Conservation (phyloP, 2,888 invertebrate genomes). For the Agrochola circellaris region DNA sequence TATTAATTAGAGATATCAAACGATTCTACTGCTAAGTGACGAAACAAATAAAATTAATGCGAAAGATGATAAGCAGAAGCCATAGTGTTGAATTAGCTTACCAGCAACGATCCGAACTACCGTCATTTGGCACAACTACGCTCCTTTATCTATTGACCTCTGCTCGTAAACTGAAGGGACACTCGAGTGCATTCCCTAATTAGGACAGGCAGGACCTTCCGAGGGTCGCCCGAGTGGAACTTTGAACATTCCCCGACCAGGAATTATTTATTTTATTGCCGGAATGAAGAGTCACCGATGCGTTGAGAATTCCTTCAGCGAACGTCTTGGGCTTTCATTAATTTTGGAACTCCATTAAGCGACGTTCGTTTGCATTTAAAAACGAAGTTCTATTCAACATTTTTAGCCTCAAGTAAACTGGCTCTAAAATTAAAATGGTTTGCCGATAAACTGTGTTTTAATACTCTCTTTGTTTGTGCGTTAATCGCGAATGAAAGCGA, state of each 20-base stretch:
- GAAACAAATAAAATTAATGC: slow-evolving; percentile 26
- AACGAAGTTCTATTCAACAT: slow-evolving; percentile 17
- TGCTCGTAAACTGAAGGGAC: slow-evolving; percentile 67
- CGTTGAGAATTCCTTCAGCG: slow-evolving; percentile 59
- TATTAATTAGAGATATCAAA: too few relatives aligned
- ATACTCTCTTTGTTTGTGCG: slow-evolving; percentile 49
- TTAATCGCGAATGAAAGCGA: slow-evolving; percentile 50
- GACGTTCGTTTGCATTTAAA: slow-evolving; percentile 35
- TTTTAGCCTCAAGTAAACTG: slow-evolving; percentile 15
- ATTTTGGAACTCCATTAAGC: slow-evolving; percentile 52
- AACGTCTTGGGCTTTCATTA: slow-evolving; percentile 57
- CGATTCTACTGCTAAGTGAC: background rate
- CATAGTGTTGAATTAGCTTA: slow-evolving; percentile 42
- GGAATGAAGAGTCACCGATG: slow-evolving; percentile 60
- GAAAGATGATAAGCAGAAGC: slow-evolving; percentile 45
- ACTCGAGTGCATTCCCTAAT: slow-evolving; percentile 68
- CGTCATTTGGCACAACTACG: slow-evolving; percentile 60
- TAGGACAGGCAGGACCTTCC: slow-evolving; percentile 57
- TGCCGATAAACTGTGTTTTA: slow-evolving; percentile 51
- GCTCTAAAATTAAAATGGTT: slow-evolving; percentile 44
- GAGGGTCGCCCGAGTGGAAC: slow-evolving; percentile 59
- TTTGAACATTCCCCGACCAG: slow-evolving; percentile 65
- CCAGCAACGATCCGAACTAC: slow-evolving; percentile 55
- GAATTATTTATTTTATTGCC: slow-evolving; percentile 70
- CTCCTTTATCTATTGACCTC: slow-evolving; percentile 64